phyloP scores from a whole-genome alignment of 1,140 invertebrate genomes.

The Drosophila sulfurigaster region DNA sequence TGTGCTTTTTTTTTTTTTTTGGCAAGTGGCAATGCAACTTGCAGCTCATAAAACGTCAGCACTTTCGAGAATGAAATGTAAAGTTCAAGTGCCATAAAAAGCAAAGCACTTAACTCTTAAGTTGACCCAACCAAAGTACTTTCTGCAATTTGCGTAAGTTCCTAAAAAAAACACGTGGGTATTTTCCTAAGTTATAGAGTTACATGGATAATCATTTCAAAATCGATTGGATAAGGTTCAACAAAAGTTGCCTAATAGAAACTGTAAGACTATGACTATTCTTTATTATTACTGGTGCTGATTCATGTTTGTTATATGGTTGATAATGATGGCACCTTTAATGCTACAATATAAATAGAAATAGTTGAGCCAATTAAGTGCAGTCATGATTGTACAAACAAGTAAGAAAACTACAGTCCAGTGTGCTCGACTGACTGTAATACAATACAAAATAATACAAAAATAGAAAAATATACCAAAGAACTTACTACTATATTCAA shows the following conservation, averaged over 20 bases:
- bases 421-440: no score
- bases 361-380: no score
- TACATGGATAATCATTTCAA: not conserved
- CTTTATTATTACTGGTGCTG: not conserved
- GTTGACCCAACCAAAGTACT: not conserved
- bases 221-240: not conserved
- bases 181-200: not conserved
- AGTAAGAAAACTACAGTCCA: no score
- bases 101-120: constrained; percentile 1
- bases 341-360: not conserved
- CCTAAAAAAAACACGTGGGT: not conserved
- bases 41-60: constrained; percentile 39
- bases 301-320: not conserved
- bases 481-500: no score
- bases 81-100: constrained; percentile 8
- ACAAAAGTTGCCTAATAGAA: not conserved
- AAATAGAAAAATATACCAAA: no score
- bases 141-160: not conserved
- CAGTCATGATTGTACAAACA: no score
- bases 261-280: not conserved
- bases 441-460: no score
- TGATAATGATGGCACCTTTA: not conserved
- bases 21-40: constrained; percentile 25
- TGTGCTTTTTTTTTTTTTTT: constrained; percentile 14
- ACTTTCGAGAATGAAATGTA: constrained; percentile 6